These are phyloP conservation scores for Channallabes apus DNA, from an alignment of 2,797 vertebrate species.

Conservation along the genomic window DNA sequence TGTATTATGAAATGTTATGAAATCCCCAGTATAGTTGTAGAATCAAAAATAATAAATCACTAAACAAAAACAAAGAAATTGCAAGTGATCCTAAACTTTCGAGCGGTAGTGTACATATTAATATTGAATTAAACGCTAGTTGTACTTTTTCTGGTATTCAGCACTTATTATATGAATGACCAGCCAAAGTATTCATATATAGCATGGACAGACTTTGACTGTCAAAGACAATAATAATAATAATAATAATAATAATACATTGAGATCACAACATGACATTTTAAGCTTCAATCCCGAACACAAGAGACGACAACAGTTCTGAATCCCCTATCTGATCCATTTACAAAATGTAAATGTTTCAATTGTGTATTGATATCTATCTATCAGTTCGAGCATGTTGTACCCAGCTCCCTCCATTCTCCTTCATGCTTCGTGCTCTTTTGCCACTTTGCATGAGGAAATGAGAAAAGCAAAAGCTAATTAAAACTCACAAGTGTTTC, in stretches of 20 bases:
- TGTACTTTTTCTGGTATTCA: neutral
- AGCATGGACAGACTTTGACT: neutral
- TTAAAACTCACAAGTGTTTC: conserved; percentile 76
- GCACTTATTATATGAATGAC: neutral
- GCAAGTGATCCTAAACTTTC: too few species aligned
- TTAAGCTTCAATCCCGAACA: too few species aligned
- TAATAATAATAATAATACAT: neutral
- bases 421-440: conserved; percentile 27
- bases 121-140: neutral
- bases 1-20: too few species aligned
- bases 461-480: conserved; percentile 71
- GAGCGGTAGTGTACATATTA: too few species aligned
- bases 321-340: neutral
- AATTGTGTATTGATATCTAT: conserved; percentile 30
- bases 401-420: neutral
- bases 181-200: neutral
- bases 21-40: too few species aligned
- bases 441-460: conserved; percentile 43
- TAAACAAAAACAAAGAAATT: too few species aligned
- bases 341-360: neutral
- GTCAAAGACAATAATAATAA: neutral
- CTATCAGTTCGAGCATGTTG: neutral
- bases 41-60: too few species aligned
- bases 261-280: neutral
- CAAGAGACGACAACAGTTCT: neutral